Base-by-base conservation (phyloP, 2,113 vertebrate genomes). In the Cottus gobio region DNA sequence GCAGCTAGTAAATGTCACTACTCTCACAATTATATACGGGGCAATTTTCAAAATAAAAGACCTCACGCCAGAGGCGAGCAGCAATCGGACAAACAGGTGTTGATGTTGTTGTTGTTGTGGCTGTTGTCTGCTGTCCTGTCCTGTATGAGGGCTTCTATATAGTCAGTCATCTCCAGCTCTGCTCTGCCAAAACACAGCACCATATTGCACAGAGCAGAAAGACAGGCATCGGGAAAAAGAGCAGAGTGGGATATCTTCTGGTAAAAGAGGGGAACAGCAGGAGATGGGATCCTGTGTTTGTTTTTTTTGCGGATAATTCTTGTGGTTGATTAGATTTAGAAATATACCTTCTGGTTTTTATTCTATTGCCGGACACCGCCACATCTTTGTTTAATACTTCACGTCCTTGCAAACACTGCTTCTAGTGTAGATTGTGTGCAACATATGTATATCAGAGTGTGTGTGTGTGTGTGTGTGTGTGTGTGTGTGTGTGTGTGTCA, bases 1-100 rank as follows among this genome's bases (percentile, higher is more conserved):
- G 96, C 96, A 96, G 96, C 96, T 95, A 95, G 93, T 95, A 94
- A 92, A 93, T 87, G 90, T 92, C 77, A 69, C 4, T 82, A 92
- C 88, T 85, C 69, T 61, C 63, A 75, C 80, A 80, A 13, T 66
- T 86, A 62, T 74, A 82, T 13, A 79, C 8, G 10, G 60, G 67
- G 54, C 11, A 56, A 50, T 15, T 73, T 84, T 86, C 52, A 61
- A 89, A 92, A 88, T 72, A 72, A 80, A 71, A 28, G 31, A 73
- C 94, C 96, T 96, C 94, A 94, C 87, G 89, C 77, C 75, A 87
- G 92, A 85, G 75, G 87, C 84, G 90, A 92, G 92, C 90, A 85
- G 88, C 91, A 87, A 89, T 93, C 42, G 16, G 77, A 72, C 54
- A 66, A 61, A 77, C 69, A 60, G 82, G 79, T 73, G 1, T 71